Percentiles rank a stretch among this genome's conserved stretches.
These are phyloP conservation scores for Darevskia nairensis DNA, from an alignment of 2,797 vertebrate genomes.

Conservation along the genomic window DNA sequence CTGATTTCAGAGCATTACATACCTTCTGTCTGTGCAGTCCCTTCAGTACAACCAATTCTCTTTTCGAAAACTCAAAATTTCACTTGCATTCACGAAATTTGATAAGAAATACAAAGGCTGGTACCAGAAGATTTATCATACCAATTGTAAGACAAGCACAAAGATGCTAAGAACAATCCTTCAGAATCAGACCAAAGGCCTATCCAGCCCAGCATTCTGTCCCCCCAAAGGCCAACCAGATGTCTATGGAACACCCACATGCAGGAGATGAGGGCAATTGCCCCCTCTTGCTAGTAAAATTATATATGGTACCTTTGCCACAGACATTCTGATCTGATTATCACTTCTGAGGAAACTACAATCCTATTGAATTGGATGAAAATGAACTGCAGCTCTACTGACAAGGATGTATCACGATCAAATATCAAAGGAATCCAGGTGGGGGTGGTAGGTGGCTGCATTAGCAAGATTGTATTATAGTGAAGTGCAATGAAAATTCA, in stretches of 20 bases:
- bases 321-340: not conserved
- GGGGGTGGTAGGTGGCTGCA: not conserved
- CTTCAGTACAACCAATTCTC: not conserved
- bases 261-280: too few species aligned
- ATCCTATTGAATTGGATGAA: not conserved
- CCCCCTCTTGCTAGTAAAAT: too few species aligned
- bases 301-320: not conserved
- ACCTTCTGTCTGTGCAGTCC: not conserved
- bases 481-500: conserved; percentile 16
- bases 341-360: not conserved
- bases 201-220: not conserved
- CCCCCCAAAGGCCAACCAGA: too few species aligned
- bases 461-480: not conserved
- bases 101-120: not conserved
- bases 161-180: not conserved
- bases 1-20: not conserved
- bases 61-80: not conserved
- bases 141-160: not conserved
- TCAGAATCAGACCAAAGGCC: too few species aligned
- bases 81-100: not conserved
- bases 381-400: not conserved
- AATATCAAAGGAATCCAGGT: not conserved
- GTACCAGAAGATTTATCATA: not conserved
- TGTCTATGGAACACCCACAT: too few species aligned
- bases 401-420: not conserved